Evolutionary conservation across 1,140 invertebrate species (phyloP).

Genomic region (Bombus consobrinus): DNA sequence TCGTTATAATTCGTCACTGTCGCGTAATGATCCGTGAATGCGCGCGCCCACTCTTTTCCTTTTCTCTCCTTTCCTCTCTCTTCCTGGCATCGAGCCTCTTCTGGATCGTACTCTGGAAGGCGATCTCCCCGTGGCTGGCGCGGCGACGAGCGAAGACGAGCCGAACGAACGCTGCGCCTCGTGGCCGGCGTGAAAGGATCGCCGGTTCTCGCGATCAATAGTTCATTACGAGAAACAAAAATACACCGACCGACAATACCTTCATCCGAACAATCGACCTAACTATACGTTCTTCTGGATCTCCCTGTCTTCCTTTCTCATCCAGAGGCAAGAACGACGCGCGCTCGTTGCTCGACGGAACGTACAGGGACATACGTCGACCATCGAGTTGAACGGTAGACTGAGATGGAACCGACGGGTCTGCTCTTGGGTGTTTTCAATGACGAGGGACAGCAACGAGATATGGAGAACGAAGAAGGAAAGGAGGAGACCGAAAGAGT

Average conservation of each 20-base stretch:
- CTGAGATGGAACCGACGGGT: conserved; percentile 47
- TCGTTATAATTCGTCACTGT: conserved; percentile 76
- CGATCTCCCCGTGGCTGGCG: neutral
- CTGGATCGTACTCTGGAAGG: conserved; percentile 9
- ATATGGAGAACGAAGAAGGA: neutral
- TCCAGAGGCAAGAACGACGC: neutral
- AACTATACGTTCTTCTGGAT: conserved; percentile 51
- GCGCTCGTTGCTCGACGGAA: conserved; percentile 22
- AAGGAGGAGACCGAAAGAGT: conserved; percentile 33
- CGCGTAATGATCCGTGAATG: conserved; percentile 73
- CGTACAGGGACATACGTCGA: neutral
- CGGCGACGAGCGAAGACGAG: neutral
- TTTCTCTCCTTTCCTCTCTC: conserved; percentile 1
- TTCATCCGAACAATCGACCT: conserved; percentile 64
- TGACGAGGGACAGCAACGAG: conserved; percentile 27
- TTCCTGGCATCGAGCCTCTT: too few relatives aligned
- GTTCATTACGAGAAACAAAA: conserved; percentile 78
- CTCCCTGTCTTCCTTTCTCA: neutral
- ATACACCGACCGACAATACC: conserved; percentile 68
- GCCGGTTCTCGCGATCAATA: conserved; percentile 71
- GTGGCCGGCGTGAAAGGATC: conserved; percentile 68
- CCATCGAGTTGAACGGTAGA: conserved; percentile 17
- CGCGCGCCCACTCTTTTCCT: conserved; percentile 51
- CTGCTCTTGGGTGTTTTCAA: conserved; percentile 35
- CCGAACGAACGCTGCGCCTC: neutral